A percentile compares a stretch with the other conserved stretches of the same genome.
Evolutionary conservation across 2,888 invertebrate genomes (phyloP).

Genomic region (Limenitis arthemis): DNA sequence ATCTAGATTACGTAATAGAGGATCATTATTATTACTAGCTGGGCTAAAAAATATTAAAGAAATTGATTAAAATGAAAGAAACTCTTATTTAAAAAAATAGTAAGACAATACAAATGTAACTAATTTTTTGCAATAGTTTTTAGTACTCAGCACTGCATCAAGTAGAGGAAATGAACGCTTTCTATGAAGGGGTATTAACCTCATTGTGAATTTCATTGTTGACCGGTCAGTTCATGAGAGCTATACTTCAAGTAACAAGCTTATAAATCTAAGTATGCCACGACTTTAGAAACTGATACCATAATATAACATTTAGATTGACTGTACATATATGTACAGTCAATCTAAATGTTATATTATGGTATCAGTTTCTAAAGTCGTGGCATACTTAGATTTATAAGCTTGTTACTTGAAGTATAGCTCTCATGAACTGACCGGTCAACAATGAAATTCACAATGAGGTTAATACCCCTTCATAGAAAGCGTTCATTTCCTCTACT

Average conservation of each 20-base stretch:
- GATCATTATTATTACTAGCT: too few relatives aligned
- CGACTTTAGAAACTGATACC: neutral
- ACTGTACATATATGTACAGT: too few relatives aligned
- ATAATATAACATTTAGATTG: too few relatives aligned
- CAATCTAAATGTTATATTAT: too few relatives aligned
- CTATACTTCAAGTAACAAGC: constrained; percentile 6
- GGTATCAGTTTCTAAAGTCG: neutral
- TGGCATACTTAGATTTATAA: constrained; percentile 1
- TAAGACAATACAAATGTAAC: too few relatives aligned
- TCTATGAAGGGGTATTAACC: constrained; percentile 43
- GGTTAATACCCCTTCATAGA: constrained; percentile 43
- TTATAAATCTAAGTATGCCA: constrained; percentile 1
- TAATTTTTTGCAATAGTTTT: constrained; percentile 34
- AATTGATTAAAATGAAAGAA: too few relatives aligned
- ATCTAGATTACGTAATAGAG: neutral
- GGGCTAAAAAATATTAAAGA: too few relatives aligned
- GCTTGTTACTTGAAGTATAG: constrained; percentile 6
- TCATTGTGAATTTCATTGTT: constrained; percentile 31
- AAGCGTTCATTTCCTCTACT: constrained; percentile 50
- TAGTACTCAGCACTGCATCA: constrained; percentile 30
- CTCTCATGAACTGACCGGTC: constrained; percentile 21
- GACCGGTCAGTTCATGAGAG: constrained; percentile 21
- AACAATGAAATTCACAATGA: constrained; percentile 31
- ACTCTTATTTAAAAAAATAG: too few relatives aligned
- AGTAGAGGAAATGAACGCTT: constrained; percentile 50